Base-by-base conservation (phyloP, 2,888 invertebrate genomes). In the Drosophila subquinaria region DNA sequence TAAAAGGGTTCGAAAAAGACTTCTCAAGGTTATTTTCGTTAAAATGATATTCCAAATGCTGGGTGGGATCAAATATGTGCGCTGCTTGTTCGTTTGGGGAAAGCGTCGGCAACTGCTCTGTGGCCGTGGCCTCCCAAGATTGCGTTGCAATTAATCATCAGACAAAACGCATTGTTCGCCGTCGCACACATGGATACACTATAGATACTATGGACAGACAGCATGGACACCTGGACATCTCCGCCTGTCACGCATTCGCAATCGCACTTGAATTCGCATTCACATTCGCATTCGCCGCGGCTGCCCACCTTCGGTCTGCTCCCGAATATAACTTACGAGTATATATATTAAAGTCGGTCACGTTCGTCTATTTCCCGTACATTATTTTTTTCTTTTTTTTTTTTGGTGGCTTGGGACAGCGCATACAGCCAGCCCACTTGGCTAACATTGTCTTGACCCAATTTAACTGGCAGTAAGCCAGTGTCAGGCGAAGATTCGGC, bases 141-240 rank as follows among this genome's bases (percentile, higher is more conserved):
- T 84, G 85, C 80, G 81, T 80, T 84, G 83, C 85, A 84, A 84
- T 84, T 84, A 84, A 84, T 84, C 88, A 84, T 88, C 83, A 72
- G 76, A 87, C 83, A 87, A 84, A 87, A 84, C 83, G 88, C 83
- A 84, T 84, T 84, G 88, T 84, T 84, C 82, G 82, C 68, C 69
- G 61, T 48, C 62, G 60, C 65, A 50, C 67, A 57, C 59, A 68
- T 35, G 13, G n/a, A 36, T 35, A 61, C 56, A 51, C 56, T 35
- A 47, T 40, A 40, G 38, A 40, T 27, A 27, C 43, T 33, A 17
- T 23, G 45, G 13, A 23, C 42, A 48, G 17, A 23, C 42, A 48
- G 17, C 35, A 11, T 33, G 56, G 56, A 61, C 61, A 52, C 13
- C 45, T 62, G 43, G 42, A 59, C 17, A 43, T 30, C 56, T 38